Base-by-base conservation (phyloP, 2,888 invertebrate species). In the Noctua comes region DNA sequence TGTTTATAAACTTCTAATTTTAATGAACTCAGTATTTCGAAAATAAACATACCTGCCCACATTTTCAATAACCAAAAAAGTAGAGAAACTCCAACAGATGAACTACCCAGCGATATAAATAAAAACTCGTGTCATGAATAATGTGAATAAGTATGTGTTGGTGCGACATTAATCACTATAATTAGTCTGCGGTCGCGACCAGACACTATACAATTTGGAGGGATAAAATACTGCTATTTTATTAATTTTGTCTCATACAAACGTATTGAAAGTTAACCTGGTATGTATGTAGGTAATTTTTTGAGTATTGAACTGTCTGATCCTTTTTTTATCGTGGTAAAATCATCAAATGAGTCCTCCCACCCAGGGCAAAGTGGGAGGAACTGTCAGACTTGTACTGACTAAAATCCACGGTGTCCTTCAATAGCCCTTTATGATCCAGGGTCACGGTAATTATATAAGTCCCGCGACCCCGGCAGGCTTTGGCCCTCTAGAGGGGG, bases 111-210 rank as follows among this genome's bases (percentile, higher is more conserved):
- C 24, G 6, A 40, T 24, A 54, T 59, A 68, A 85, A 76, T 76
- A 76, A 83, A 83, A 83, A 72, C 54, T 10, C n/a, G n/a, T n/a
- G 46, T 43, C 76, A 85, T 83, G 85, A 85, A 85, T 83, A 84
- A 74, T 68, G 70, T 82, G 85, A 82, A 77, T 73, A 83, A 77
- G 68, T 82, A 59, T 71, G 73, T 70, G 73, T 70, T 70, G 76
- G 85, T 85, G 73, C 51, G 86, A 70, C 73, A 86, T 84, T 77
- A 77, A 84, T 84, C 86, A 84, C 73, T 48, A 73, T 74, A 84
- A 84, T 86, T 84, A 77, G 83, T 83, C 86, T 51, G 86, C 77
- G 83, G 83, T 86, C 77, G 40, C 59, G 69, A 83, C 64, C 77
- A 84, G 83, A 83, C 68, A 81, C 82, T 71, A 62, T 40, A 83